Evolutionary conservation across 2,888 invertebrate genomes (phyloP), one percentile per base, ranked within the genome.

Genomic region (Lysandra bellargus): DNA sequence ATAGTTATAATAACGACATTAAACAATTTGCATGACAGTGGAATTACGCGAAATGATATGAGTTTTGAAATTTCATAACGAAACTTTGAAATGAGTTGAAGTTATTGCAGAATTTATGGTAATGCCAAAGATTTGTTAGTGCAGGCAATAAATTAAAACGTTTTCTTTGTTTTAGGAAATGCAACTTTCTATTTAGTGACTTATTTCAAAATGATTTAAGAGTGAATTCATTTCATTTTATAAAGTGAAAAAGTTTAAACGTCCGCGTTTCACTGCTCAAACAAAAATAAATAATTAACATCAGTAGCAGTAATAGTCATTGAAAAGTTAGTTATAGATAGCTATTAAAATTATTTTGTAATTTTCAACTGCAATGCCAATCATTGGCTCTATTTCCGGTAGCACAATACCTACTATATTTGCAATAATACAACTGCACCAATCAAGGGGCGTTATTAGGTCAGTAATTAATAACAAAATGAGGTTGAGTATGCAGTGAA

Each of bases 381-480:
- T 57, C 57, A 57, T 17, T 57, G 57, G 17, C 57, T 17, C 14
- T 0, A 57, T 57, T 57, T 17, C 57, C 57, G 57, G 57, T 4
- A 57, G 4, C 4, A 57, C 57, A 57, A 57, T 57, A 57, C 14
- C 17, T 57, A 57, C 14, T 57, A 57, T 14, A 33, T 57, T 4
- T 4, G 14, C 14, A 69, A 37, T 69, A 33, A 69, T 33, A 69
- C 4, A 69, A 69, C 14, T 37, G 69, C 69, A 69, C 33, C 33
- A 69, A 69, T 69, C 69, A 69, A 69, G 33, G 33, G 33, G 33
- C 69, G 84, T 88, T 87, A 89, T 87, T 85, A 88, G 88, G 89
- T 88, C 87, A 88, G 87, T 87, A 91, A 91, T 91, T 89, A 92
- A 91, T 91, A 90, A 86, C 85, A 88, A 88, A 88, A 88, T 86